Evolutionary conservation across 2,113 vertebrate species (phyloP).

Genomic region (Corythoichthys haematopterus): DNA sequence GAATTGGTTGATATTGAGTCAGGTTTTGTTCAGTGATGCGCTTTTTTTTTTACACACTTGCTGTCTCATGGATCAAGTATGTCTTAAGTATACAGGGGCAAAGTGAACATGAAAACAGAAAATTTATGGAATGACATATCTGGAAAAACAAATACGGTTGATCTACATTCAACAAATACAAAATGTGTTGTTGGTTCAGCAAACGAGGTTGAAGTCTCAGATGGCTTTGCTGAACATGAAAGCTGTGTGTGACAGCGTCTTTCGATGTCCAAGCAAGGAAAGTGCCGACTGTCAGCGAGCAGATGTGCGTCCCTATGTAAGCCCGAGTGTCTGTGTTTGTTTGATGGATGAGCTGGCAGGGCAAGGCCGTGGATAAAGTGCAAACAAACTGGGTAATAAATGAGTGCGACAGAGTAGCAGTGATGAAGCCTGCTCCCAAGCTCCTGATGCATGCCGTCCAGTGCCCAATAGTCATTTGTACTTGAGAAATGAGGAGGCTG

Average conservation of each 20-base stretch:
- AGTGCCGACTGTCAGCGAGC: constrained; percentile 50
- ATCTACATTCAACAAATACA: neutral
- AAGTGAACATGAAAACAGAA: constrained; percentile 16
- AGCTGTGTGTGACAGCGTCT: constrained; percentile 16
- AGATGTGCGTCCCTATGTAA: constrained; percentile 63
- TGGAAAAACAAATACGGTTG: constrained; percentile 28
- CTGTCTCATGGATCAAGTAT: constrained; percentile 30
- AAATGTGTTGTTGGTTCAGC: constrained; percentile 16
- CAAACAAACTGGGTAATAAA: constrained; percentile 95
- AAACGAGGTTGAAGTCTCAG: constrained; percentile 14
- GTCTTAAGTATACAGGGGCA: constrained; percentile 5
- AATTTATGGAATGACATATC: constrained; percentile 39
- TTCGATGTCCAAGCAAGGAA: constrained; percentile 37
- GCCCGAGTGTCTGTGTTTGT: constrained; percentile 37
- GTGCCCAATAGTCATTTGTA: constrained; percentile 85
- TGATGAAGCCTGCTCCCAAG: constrained; percentile 78
- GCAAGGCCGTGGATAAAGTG: constrained; percentile 94
- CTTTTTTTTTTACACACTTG: constrained; percentile 16
- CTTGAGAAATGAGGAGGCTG: constrained; percentile 83
- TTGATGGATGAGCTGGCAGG: constrained; percentile 88
- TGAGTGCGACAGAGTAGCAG: constrained; percentile 79
- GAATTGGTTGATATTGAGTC: constrained; percentile 49
- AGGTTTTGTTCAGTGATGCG: constrained; percentile 44
- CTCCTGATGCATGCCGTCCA: constrained; percentile 88
- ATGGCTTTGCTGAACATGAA: constrained; percentile 23